Conservation (phyloP, 2,797 vertebrate genomes). For the Protonibea diacanthus region DNA sequence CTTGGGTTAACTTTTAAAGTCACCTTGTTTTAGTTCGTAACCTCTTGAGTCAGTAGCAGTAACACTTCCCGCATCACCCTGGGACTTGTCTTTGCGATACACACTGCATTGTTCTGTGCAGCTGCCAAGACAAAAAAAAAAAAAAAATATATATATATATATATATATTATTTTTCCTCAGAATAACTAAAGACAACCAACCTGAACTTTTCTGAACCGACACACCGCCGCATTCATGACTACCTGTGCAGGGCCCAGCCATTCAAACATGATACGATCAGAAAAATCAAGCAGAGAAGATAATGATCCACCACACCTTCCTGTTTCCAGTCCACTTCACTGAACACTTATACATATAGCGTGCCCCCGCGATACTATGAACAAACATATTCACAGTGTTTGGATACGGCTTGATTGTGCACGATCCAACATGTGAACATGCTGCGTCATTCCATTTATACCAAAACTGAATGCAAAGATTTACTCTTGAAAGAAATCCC, state of each 20-base stretch:
- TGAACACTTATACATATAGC: not conserved
- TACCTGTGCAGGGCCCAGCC: constrained; percentile 19
- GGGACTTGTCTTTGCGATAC: constrained; percentile 20
- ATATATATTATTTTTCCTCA: constrained; percentile 36
- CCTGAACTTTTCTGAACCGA: constrained; percentile 13
- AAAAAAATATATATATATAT: no score
- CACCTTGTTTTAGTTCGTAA: constrained; percentile 4
- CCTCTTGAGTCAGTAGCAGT: not conserved
- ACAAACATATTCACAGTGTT: not conserved
- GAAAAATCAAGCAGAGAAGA: constrained; percentile 27
- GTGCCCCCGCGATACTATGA: not conserved
- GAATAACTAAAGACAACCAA: constrained; percentile 4
- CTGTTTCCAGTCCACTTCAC: constrained; percentile 18
- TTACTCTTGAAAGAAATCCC: not conserved
- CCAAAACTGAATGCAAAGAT: constrained; percentile 1
- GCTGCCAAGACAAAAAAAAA: constrained; percentile 19
- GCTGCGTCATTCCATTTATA: not conserved
- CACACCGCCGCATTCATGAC: constrained; percentile 30
- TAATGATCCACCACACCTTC: constrained; percentile 51
- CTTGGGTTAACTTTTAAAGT: constrained; percentile 9
- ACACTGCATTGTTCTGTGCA: constrained; percentile 27
- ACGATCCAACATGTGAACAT: not conserved
- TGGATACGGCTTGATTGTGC: not conserved
- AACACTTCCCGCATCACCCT: constrained; percentile 17
- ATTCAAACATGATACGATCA: constrained; percentile 29